Percentiles rank a stretch among this genome's conserved stretches.
Conservation (phyloP, 2,888 invertebrate genomes). For the Eristalis arbustorum region DNA sequence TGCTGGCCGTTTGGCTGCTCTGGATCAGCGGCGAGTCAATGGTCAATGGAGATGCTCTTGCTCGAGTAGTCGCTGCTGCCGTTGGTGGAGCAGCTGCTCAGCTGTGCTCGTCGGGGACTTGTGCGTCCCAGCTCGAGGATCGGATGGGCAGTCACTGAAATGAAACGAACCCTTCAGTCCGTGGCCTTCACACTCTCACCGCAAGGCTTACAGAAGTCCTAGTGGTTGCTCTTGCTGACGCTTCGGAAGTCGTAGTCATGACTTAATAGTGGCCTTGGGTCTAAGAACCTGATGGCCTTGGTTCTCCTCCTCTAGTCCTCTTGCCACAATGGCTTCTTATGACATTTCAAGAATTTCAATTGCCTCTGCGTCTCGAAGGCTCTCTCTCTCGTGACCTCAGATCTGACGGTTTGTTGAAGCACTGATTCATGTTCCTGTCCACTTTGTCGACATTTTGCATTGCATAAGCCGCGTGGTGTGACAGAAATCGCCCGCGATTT, state of each 20-base stretch:
- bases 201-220: slow-evolving; percentile 84
- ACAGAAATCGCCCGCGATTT: too few species aligned
- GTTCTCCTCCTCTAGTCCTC: too few species aligned
- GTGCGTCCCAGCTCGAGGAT: slow-evolving; percentile 83
- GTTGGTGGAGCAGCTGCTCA: slow-evolving; percentile 86
- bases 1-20: slow-evolving; percentile 82
- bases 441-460: too few species aligned
- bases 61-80: slow-evolving; percentile 85
- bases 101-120: slow-evolving; percentile 80
- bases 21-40: slow-evolving; percentile 76
- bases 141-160: slow-evolving; percentile 85
- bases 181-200: not conserved
- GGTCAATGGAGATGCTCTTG: slow-evolving; percentile 80
- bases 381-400: too few species aligned
- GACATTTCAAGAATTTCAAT: too few species aligned
- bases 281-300: too few species aligned
- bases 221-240: slow-evolving; percentile 88
- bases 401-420: too few species aligned
- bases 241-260: slow-evolving; percentile 97
- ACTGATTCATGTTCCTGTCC: too few species aligned
- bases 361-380: too few species aligned
- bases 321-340: too few species aligned
- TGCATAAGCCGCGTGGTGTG: too few species aligned
- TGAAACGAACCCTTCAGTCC: not conserved
- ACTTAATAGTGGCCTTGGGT: too few species aligned